These are phyloP conservation scores for Acanthochromis polyacanthus DNA, from an alignment of 2,113 vertebrate species.

Conservation along the genomic window DNA sequence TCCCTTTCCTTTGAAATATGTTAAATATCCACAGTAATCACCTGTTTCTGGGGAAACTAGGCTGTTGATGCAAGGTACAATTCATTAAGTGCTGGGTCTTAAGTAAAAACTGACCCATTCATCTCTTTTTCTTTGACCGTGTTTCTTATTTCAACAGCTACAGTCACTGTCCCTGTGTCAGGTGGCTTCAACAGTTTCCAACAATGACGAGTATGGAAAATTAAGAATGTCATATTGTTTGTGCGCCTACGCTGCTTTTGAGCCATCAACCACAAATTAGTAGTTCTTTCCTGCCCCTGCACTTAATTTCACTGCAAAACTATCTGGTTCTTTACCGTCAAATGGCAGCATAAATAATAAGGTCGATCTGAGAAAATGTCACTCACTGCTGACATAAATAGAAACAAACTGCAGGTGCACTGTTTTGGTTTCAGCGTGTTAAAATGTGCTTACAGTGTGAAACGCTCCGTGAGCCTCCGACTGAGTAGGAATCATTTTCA, in stretches of 20 bases:
- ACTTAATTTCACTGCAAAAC: neutral
- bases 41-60: too few relatives aligned
- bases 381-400: neutral
- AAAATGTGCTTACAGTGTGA: slow-evolving; percentile 91
- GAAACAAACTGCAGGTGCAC: neutral
- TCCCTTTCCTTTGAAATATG: neutral
- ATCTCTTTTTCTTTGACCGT: neutral
- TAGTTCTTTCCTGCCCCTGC: neutral
- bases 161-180: neutral
- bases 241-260: neutral
- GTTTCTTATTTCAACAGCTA: neutral
- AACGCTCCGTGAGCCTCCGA: slow-evolving; percentile 90
- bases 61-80: neutral
- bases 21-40: too few relatives aligned
- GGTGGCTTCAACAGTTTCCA: slow-evolving; percentile 5
- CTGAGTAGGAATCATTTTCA: slow-evolving; percentile 96
- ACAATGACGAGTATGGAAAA: neutral
- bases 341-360: neutral
- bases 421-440: neutral
- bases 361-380: neutral
- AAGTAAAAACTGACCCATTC: neutral
- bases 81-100: too few relatives aligned
- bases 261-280: neutral
- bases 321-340: neutral
- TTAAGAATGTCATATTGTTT: neutral